Base-by-base conservation (phyloP, 1,140 invertebrate genomes). In the Polyergus mexicanus region DNA sequence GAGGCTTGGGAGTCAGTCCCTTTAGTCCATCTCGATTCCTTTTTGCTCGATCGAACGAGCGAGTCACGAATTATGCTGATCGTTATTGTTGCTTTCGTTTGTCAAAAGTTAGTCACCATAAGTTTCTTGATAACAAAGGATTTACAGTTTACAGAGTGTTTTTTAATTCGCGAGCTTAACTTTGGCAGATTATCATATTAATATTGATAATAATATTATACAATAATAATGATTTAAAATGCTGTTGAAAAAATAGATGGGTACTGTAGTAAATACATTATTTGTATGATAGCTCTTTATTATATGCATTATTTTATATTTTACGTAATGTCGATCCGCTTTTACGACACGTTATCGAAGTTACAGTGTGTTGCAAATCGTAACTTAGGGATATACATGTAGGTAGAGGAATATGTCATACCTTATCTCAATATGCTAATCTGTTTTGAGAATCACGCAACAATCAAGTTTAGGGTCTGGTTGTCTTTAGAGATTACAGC, bases 41-140 rank as follows among this genome's bases (percentile, higher is more conserved):
- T 80, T 85, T 66, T 74, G 56, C 76, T 80, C 80, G 85, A 89
- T 89, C 85, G 62, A 68, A 41, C 86, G 88, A 74, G 84, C 85
- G 77, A 89, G 63, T 90, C 88, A 56, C n/a, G 74, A 60, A 86
- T 69, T 89, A 78, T 81, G 85, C 75, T 77, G 85, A 87, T 89
- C 80, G 89, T 87, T 90, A 87, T 87, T 87, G 78, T 84, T 71
- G 74, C 72, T 87, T 86, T 63, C 41, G 78, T 28, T 22, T n/a
- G 35, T 51, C 25, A 60, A 11, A 83, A 62, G n/a, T n/a, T n/a
- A n/a, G n/a, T n/a, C 35, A 83, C 22, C 66, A 54, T 32, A 38
- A 22, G 38, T 47, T 60, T 47, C 25, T 62, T 7, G 19, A 41
- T 65, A 77, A 54, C 56, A 25, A 38, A 38, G 3, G 10, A 19